Base-by-base conservation (phyloP, 2,113 vertebrate species). In the Antennarius striatus region DNA sequence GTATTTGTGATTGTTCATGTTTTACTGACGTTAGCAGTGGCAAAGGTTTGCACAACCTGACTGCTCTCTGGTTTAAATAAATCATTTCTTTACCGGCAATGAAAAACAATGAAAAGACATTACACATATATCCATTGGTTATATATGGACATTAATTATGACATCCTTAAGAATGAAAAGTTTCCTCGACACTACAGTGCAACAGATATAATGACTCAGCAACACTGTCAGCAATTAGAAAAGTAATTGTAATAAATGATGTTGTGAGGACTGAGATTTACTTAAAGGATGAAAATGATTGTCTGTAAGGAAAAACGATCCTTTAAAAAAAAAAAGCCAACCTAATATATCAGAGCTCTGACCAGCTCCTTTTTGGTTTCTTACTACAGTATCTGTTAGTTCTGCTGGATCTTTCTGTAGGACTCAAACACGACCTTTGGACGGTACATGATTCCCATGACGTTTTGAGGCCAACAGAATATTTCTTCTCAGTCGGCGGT, bases 401-500 rank as follows among this genome's bases (percentile, higher is more conserved):
- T 51, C 22, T 7, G 61, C 39, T 62, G 39, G 32, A 9, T 60
- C 22, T 22, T 22, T 22, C 22, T 22, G 22, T 46, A 3, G 29
- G 7, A 29, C 53, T 39, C 45, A 53, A 60, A 49, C 32, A 56
- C n/a, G 4, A 68, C 42, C 32, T 42, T 56, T 61, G 10, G 22
- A 22, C 22, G 22, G 22, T 22, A 22, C 22, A 22, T 22, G 29
- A 53, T 15, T 52, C 12, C 45, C 60, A 32, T 29, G 28, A 67
- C 39, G 70, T 58, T 0, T 58, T 73, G 54, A 59, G 50, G 30
- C 17, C n/a, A 45, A 1, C 14, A 36, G 30, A 53, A 43, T 55
- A 63, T 78, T 56, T 80, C 39, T 57, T 62, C 46, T 48, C 48
- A n/a, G 16, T 17, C 48, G 60, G 14, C 42, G 36, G 39, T 71